Base-by-base conservation (phyloP, 2,888 invertebrate genomes). In the Eurytoma adleriae region DNA sequence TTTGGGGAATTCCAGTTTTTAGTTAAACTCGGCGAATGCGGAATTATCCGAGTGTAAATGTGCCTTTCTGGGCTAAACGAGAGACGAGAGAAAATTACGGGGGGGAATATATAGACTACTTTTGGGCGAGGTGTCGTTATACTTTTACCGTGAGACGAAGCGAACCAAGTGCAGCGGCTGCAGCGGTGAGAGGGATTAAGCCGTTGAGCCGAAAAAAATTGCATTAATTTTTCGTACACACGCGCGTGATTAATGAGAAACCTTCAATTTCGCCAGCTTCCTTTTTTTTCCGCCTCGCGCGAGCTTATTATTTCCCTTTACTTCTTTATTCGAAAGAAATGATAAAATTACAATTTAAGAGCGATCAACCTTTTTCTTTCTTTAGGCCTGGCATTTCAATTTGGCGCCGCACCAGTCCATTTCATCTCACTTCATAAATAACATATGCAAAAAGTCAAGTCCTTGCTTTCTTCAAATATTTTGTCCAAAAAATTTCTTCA, bases 31-130 rank as follows among this genome's bases (percentile, higher is more conserved):
- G 18, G 30, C 30, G 10, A 82, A 85, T 80, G 84, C 83, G 84
- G 84, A 84, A 83, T 82, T 57, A 77, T 50, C 61, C 83, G 87
- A 87, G 87, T 87, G 87, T 87, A 86, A 88, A 88, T 88, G 88
- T 87, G 86, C 87, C 87, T 88, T 86, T 85, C 83, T 85, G 82
- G 79, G 20, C 24, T 40, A 59, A 27, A 30, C 62, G 48, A 72
- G 66, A 64, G 64, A 40, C 54, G 61, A 18, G 69, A 72, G 52
- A 68, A 61, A 67, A 62, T 68, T 64, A 64, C 64, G 18, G 62
- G 67, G 57, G 59, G 56, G n/a, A n/a, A 76, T 62, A 68, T 61
- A 68, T 30, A 59, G 13, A 66, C 48, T n/a, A 67, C 67, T 61
- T 78, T 71, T 71, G 48, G 66, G 56, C 40, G 48, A n/a, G 69